These are phyloP conservation scores for Rhodeus uyekii DNA, from an alignment of 2,797 vertebrate species.

Conservation along the genomic window DNA sequence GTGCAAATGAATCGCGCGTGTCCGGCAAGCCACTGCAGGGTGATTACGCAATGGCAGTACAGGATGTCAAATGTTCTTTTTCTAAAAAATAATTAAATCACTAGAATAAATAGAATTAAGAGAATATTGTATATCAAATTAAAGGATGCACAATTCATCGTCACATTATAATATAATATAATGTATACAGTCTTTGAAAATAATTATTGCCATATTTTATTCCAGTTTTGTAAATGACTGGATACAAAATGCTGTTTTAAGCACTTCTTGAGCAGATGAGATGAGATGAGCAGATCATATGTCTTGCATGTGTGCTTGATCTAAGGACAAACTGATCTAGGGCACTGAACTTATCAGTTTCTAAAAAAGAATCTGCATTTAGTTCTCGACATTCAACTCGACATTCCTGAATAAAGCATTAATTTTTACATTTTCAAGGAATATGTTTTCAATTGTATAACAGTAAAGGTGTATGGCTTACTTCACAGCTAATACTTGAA, in stretches of 20 bases:
- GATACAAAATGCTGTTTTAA: background rate
- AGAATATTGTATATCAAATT: too few species aligned
- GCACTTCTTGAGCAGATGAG: constrained; percentile 15
- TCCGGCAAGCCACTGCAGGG: too few species aligned
- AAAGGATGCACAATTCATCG: too few species aligned
- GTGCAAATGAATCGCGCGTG: too few species aligned
- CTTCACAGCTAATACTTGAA: background rate
- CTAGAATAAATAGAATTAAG: too few species aligned
- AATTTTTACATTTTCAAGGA: too few species aligned
- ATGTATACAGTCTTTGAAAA: too few species aligned
- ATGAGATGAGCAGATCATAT: constrained; percentile 11
- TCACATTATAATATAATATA: background rate
- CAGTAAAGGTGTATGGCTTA: background rate
- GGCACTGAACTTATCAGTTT: background rate
- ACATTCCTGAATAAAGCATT: background rate
- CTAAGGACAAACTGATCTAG: background rate
- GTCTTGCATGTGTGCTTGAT: constrained; percentile 24
- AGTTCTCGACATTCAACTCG: background rate
- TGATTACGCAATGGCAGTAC: too few species aligned
- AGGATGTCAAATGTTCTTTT: too few species aligned
- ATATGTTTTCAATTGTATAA: too few species aligned
- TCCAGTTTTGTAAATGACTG: background rate
- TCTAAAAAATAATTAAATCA: too few species aligned
- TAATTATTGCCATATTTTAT: background rate
- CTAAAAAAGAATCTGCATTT: constrained; percentile 1